A percentile compares a stretch with the other conserved stretches of the same genome.
These are phyloP conservation scores for Lasius platythorax DNA, from an alignment of 2,888 invertebrate species.

Conservation along the genomic window DNA sequence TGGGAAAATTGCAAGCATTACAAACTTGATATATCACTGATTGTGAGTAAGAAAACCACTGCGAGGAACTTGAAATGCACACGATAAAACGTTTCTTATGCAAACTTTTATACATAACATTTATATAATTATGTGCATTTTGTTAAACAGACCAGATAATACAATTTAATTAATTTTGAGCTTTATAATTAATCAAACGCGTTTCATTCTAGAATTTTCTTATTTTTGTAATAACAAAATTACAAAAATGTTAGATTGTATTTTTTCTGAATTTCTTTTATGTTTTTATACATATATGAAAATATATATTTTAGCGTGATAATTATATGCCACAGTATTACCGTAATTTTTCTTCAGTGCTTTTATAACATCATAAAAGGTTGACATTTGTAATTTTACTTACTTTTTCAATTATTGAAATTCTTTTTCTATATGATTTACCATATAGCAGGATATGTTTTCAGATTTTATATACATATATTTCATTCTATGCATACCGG, in stretches of 20 bases:
- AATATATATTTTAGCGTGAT: not conserved
- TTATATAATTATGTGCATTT: not conserved
- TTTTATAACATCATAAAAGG: not conserved
- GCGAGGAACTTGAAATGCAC: conserved; percentile 5
- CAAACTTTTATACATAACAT: not conserved
- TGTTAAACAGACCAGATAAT: not conserved
- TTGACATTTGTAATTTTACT: not conserved
- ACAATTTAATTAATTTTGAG: not conserved
- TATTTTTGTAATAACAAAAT: not conserved
- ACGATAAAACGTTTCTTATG: not conserved
- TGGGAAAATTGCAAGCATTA: conserved; percentile 35
- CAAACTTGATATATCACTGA: conserved; percentile 42
- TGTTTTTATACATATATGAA: not conserved
- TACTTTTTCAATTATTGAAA: not conserved
- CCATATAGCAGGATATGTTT: not conserved
- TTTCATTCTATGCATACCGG: conserved; percentile 26
- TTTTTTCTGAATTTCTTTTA: not conserved
- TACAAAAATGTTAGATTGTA: not conserved
- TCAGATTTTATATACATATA: conserved; percentile 25
- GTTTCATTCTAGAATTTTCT: not conserved
- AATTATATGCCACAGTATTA: not conserved
- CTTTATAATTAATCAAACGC: not conserved
- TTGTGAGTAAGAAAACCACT: conserved; percentile 9
- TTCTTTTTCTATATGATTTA: conserved; percentile 36
- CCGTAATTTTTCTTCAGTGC: not conserved